Base-by-base conservation (phyloP, 2,888 invertebrate genomes). In the Leuctra nigra region DNA sequence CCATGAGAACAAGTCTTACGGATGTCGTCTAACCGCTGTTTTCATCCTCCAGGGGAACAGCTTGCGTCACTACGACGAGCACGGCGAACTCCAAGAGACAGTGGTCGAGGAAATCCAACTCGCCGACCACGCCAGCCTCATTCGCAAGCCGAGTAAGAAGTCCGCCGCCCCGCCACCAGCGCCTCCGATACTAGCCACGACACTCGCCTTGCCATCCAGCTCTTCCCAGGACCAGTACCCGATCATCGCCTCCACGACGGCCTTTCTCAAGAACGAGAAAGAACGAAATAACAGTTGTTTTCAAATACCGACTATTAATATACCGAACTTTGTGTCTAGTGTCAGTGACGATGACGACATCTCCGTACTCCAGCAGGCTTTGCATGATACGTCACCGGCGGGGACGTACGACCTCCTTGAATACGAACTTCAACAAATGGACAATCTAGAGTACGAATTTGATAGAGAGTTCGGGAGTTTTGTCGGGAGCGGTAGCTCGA, bases 21-120 rank as follows among this genome's bases (percentile, higher is more conserved):
- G n/a, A n/a, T n/a, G n/a, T n/a, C n/a, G n/a, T n/a, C n/a, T n/a
- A n/a, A n/a, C n/a, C n/a, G n/a, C n/a, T n/a, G n/a, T n/a, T n/a
- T n/a, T n/a, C n/a, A n/a, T n/a, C n/a, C n/a, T n/a, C n/a, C n/a
- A n/a, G n/a, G 33, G 55, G 2, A 58, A 57, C 18, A 38, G 57
- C 13, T 24, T 53, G 20, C 80, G 66, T 77, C 80, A 66, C 79
- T 82, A 69, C 68, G 47, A 69, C 68, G 47, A 68, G 68, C 56
- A 63, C 62, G 16, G 63, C 64, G 7, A 46, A 62, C 1, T 33
- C 22, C n/a, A 23, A 6, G 18, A 13, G 18, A 18, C 22, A 29
- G 55, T 54, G 16, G 50, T 50, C 20, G 50, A 50, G 33, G 50
- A 60, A 55, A 46, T 59, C 46, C 54, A 55, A 50, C 44, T 38